Base-by-base conservation (phyloP, 2,888 invertebrate genomes). In the Tuberolachnus salignus region DNA sequence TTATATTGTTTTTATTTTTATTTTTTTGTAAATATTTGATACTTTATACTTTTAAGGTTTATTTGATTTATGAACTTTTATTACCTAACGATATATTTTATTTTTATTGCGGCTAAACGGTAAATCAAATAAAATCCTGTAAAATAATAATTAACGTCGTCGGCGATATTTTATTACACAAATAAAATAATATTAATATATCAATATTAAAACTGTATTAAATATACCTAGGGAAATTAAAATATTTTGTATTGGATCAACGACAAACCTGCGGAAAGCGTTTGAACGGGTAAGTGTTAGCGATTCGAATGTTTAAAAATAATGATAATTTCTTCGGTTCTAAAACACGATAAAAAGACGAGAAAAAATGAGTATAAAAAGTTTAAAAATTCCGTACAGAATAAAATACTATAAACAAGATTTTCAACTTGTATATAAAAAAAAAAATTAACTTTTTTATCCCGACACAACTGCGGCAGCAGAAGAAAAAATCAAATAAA, bases 391-490 rank as follows among this genome's bases (percentile, higher is more conserved):
- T 59, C 57, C 4, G 6, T 59, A 23, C 9, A 14, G 19, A 72
- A 59, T 26, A 59, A 4, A 72, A 72, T 72, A 26, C 19, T 51
- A 34, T 10, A 4, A 70, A 57, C 34, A 49, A 34, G 10, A 23
- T 19, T 61, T 59, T 46, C 44, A 59, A 49, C 57, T 46, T 26
- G 19, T 16, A 21, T 4, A 34, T 34, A 34, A 34, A 4, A 34
- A 34, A 4, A 34, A 61, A 72, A 34, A 72, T 61, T 72, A 71
- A 71, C n/a, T 71, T 71, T 71, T 34, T 59, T 59, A 46, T 59
- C 19, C 49, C 10, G 9, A 44, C 6, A 55, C 8, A 44, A 71
- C 46, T 72, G 61, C 19, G 61, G 16, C 6, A 71, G 46, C 59
- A 49, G 34, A 34, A 6, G 34, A 34, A 34, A n/a, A 44, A 4